Conservation (phyloP, 2,113 vertebrate genomes). For the Stegostoma tigrinum region DNA sequence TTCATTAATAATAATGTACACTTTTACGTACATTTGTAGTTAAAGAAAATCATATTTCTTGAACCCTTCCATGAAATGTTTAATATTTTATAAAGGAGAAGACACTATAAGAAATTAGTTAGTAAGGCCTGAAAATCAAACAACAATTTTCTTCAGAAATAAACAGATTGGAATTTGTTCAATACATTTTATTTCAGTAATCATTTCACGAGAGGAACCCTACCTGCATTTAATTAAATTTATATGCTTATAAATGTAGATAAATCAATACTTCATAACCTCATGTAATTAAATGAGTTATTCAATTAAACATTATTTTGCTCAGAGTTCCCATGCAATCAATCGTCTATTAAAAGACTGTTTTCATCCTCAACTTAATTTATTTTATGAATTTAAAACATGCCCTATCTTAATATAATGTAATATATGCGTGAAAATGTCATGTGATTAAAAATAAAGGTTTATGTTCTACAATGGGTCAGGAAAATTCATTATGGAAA, state of each 20-base stretch:
- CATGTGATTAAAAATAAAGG: neutral
- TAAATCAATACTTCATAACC: neutral
- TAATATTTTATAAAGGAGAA: neutral
- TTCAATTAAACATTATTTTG: neutral
- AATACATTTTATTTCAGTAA: neutral
- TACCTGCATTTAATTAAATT: neutral
- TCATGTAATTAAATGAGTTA: conserved; percentile 8
- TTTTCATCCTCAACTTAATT: neutral
- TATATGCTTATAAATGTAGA: neutral
- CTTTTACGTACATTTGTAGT: neutral
- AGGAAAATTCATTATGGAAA: neutral
- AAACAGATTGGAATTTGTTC: neutral
- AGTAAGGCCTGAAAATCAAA: neutral
- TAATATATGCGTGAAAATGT: neutral
- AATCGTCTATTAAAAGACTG: neutral
- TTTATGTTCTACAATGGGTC: neutral
- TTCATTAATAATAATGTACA: neutral
- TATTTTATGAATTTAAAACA: neutral
- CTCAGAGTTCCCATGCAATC: neutral
- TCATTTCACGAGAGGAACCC: neutral
- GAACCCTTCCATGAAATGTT: neutral
- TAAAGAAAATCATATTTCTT: neutral
- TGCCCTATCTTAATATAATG: neutral
- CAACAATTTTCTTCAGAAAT: neutral
- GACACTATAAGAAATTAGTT: neutral